phyloP scores from a whole-genome alignment of 1,140 invertebrate species.

The Aphidius gifuensis region DNA sequence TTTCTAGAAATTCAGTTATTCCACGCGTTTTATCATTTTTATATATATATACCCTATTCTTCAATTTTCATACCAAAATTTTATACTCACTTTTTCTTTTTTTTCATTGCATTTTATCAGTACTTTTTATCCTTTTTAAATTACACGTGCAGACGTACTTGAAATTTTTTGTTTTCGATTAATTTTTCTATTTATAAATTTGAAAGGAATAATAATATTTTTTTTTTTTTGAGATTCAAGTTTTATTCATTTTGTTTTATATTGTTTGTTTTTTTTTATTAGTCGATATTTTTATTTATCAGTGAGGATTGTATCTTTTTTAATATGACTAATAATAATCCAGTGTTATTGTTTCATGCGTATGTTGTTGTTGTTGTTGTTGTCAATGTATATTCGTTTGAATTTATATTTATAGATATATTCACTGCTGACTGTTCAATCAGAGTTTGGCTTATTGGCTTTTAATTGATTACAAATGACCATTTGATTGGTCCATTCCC shows the following conservation, averaged over 20 bases:
- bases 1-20: slow-evolving; percentile 31
- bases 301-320: no score
- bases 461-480: slow-evolving; percentile 58
- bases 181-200: not conserved
- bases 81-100: slow-evolving; percentile 6
- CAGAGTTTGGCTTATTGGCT: slow-evolving; percentile 51
- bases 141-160: not conserved
- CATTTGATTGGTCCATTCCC: slow-evolving; percentile 47
- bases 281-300: not conserved
- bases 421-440: slow-evolving; percentile 40
- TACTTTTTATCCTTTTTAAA: no score
- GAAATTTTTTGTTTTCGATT: not conserved
- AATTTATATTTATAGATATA: slow-evolving; percentile 12
- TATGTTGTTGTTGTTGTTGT: slow-evolving; percentile 24
- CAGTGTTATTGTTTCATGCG: slow-evolving; percentile 46
- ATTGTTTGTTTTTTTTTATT: slow-evolving; percentile 2
- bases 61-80: not conserved
- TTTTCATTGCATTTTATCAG: not conserved
- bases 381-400: slow-evolving; percentile 28
- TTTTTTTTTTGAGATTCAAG: not conserved
- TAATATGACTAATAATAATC: slow-evolving; percentile 43
- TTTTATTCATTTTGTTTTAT: not conserved
- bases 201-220: not conserved
- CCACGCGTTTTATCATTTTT: slow-evolving; percentile 23
- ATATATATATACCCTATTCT: not conserved